Percentiles rank a stretch among this genome's conserved stretches.
Conservation (phyloP, 2,113 vertebrate genomes). For the Sylvilagus bachmani region DNA sequence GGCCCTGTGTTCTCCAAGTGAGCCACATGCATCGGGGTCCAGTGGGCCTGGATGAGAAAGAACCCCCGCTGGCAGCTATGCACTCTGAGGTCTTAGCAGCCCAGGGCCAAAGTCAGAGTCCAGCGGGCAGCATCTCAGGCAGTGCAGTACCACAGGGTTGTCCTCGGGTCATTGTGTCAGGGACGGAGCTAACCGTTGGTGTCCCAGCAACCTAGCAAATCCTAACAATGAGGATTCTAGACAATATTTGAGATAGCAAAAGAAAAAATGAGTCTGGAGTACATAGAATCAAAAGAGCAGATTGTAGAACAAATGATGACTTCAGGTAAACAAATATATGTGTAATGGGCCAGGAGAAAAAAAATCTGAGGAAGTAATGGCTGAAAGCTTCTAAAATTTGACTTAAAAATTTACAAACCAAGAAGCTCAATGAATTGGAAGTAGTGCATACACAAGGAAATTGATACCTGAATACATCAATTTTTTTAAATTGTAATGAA, state of each 20-base stretch:
- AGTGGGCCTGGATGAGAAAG: no score
- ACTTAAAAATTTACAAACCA: not conserved
- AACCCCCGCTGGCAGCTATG: no score
- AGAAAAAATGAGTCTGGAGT: not conserved
- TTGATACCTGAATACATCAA: not conserved
- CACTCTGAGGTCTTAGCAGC: no score
- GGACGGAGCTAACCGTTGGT: no score
- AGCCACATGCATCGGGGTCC: no score
- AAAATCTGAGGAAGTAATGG: slow-evolving; percentile 18
- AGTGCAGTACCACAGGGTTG: no score
- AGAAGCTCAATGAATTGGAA: not conserved
- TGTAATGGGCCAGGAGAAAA: not conserved
- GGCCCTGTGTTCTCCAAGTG: no score
- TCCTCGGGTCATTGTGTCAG: no score
- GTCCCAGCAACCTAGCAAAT: no score
- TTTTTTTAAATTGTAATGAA: no score
- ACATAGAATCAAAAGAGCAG: slow-evolving; percentile 21
- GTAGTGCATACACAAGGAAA: slow-evolving; percentile 2
- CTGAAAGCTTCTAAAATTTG: not conserved
- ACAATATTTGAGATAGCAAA: slow-evolving; percentile 4
- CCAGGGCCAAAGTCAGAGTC: no score
- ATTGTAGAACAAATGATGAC: not conserved
- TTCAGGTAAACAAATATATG: not conserved
- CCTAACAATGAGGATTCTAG: not conserved
- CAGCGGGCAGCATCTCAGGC: no score